Evolutionary conservation across 2,888 invertebrate species (phyloP), one percentile per base, ranked within the genome.

Genomic region (Yponomeuta sedellus): DNA sequence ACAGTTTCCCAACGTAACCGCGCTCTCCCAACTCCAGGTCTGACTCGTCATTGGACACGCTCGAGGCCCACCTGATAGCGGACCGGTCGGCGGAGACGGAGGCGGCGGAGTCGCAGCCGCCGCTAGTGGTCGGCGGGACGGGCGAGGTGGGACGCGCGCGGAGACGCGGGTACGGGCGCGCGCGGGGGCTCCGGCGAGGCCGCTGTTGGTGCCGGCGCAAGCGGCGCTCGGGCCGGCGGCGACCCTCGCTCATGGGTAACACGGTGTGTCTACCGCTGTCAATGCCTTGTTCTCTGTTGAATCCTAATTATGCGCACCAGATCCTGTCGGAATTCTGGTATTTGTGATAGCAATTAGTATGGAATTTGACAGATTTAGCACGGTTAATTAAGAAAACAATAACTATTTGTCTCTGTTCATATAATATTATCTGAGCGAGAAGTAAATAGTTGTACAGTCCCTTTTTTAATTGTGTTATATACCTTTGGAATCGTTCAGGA

Each of bases 241-340:
- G 86, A 71, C 70, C 84, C 81, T 77, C 82, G 72, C 85, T 86
- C 86, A 87, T 88, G 87, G 90, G 89, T 89, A 89, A 88, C 90
- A 88, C 76, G 90, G 90, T 91, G 89, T 91, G 90, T 91, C 83
- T 83, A 73, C 81, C 80, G 74, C 75, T 79, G 78, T 78, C 82
- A 81, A 80, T 75, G 66, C 71, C 77, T 81, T 83, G 80, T 81
- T 85, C 83, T 85, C 79, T 74, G 11, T 8, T 40, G 20, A 19
- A 6, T 1, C 25, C 16, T 34, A 5, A 34, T 34, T 34, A 34
- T 34, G 34, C 6, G 34, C 34, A 34, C 34, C 10, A 34, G 5
- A 34, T 34, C 34, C 10, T 6, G 34, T 34, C 34, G 10, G 10
- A 34, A 34, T 34, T 8, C 34, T 3, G 34, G 8, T 8, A 5